These are phyloP conservation scores for Chaetogeoica ovagalla DNA, from an alignment of 2,888 invertebrate genomes.

Conservation along the genomic window DNA sequence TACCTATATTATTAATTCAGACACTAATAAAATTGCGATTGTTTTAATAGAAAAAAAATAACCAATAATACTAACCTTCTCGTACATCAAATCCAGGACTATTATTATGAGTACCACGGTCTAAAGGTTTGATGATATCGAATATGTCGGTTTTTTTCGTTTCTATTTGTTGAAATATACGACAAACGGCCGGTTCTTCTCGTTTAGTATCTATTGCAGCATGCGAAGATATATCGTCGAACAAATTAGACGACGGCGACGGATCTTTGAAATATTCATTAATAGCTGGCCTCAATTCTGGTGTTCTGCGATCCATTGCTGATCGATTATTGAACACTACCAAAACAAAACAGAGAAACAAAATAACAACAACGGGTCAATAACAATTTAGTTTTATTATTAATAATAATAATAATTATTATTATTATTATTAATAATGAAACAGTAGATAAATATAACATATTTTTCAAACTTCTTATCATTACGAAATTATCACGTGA, in stretches of 20 bases:
- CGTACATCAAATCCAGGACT: slow-evolving; percentile 14
- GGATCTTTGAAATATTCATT: slow-evolving; percentile 54
- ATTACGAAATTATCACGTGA: slow-evolving; percentile 10
- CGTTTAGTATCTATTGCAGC: slow-evolving; percentile 51
- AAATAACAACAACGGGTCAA: not conserved
- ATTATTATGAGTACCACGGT: not conserved
- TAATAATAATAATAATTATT: no score
- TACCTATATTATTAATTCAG: not conserved
- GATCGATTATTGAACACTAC: not conserved
- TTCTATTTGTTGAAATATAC: slow-evolving; percentile 57
- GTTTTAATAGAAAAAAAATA: not conserved
- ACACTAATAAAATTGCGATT: not conserved
- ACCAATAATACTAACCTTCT: slow-evolving; percentile 8
- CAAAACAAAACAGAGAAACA: not conserved
- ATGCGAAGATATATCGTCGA: slow-evolving; percentile 57
- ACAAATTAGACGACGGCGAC: slow-evolving; percentile 55
- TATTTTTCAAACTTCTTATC: slow-evolving; percentile 13
- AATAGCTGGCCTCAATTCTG: slow-evolving; percentile 41
- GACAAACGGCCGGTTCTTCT: slow-evolving; percentile 62
- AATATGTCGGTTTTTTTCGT: slow-evolving; percentile 41
- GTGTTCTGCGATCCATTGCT: slow-evolving; percentile 39
- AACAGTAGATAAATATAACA: not conserved
- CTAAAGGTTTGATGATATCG: slow-evolving; percentile 38
- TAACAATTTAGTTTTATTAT: no score
- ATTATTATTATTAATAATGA: no score